Evolutionary conservation across 1,140 invertebrate species (phyloP).

Genomic region (Colletes latitarsis): DNA sequence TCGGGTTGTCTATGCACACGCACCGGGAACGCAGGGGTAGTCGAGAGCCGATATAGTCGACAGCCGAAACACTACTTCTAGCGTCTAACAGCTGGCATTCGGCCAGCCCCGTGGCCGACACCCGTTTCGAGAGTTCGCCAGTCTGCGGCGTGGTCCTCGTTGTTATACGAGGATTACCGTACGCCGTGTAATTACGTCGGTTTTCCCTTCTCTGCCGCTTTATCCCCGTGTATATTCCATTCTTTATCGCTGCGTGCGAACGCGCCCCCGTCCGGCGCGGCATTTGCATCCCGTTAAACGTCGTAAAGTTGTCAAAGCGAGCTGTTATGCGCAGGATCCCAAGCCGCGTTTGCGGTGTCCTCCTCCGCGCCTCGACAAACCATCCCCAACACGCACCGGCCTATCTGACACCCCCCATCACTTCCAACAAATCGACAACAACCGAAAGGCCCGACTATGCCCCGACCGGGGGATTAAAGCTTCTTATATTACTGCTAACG

Average conservation of each 20-base stretch:
- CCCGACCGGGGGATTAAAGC: too few species aligned
- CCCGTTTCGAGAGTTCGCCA: slow-evolving; percentile 19
- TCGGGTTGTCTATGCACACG: slow-evolving; percentile 43
- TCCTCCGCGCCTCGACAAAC: slow-evolving; percentile 27
- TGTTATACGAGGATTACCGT: slow-evolving; percentile 68
- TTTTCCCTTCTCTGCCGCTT: slow-evolving; percentile 30
- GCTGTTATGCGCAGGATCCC: slow-evolving; percentile 47
- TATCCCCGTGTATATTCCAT: slow-evolving; percentile 60
- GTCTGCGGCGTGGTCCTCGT: slow-evolving; percentile 36
- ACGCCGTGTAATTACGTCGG: slow-evolving; percentile 64
- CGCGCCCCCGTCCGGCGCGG: not conserved
- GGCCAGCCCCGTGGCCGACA: slow-evolving; percentile 60
- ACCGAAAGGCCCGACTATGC: not conserved
- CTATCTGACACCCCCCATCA: slow-evolving; percentile 45
- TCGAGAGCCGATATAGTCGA: slow-evolving; percentile 43
- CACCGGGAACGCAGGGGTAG: slow-evolving; percentile 28
- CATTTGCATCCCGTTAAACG: slow-evolving; percentile 68
- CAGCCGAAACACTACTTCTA: slow-evolving; percentile 53
- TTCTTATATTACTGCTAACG: too few species aligned
- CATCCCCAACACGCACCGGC: not conserved
- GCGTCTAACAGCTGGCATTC: slow-evolving; percentile 59
- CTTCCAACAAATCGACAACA: slow-evolving; percentile 43
- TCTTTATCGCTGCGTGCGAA: slow-evolving; percentile 66
- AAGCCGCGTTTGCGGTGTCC: slow-evolving; percentile 45
- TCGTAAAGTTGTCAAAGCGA: slow-evolving; percentile 65